Conservation (phyloP, 2,113 vertebrate genomes). For the Pungitius pungitius region DNA sequence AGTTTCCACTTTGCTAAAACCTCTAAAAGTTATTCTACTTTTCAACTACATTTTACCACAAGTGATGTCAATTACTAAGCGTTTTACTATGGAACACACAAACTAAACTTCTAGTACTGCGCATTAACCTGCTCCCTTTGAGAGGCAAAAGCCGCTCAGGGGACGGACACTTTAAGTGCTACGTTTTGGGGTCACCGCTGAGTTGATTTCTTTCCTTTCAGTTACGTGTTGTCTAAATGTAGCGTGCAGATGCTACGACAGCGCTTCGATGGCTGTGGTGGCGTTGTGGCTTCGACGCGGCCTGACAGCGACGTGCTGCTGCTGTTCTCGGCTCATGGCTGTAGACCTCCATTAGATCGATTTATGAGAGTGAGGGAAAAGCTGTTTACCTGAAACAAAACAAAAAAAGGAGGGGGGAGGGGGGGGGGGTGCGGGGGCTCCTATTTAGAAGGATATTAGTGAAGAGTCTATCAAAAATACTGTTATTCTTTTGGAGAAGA, state of each 20-base stretch:
- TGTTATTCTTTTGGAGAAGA: constrained; percentile 82
- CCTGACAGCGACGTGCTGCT: constrained; percentile 14
- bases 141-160: neutral
- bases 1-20: neutral
- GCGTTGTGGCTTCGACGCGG: constrained; percentile 28
- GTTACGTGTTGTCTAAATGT: constrained; percentile 16
- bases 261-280: constrained; percentile 23
- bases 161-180: constrained; percentile 36
- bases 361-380: constrained; percentile 47
- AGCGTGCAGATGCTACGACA: constrained; percentile 17
- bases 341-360: constrained; percentile 42
- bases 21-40: neutral
- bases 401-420: constrained; percentile 3
- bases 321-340: constrained; percentile 49
- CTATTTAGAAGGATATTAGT: constrained; percentile 74
- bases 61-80: neutral
- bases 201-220: constrained; percentile 3
- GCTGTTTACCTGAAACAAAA: constrained; percentile 32
- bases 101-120: neutral
- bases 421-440: constrained; percentile 31
- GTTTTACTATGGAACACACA: neutral
- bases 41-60: neutral
- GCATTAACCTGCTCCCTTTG: neutral
- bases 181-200: constrained; percentile 19
- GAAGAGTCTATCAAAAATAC: constrained; percentile 83